Base-by-base conservation (phyloP, 2,888 invertebrate genomes). In the Gerris lacustris region DNA sequence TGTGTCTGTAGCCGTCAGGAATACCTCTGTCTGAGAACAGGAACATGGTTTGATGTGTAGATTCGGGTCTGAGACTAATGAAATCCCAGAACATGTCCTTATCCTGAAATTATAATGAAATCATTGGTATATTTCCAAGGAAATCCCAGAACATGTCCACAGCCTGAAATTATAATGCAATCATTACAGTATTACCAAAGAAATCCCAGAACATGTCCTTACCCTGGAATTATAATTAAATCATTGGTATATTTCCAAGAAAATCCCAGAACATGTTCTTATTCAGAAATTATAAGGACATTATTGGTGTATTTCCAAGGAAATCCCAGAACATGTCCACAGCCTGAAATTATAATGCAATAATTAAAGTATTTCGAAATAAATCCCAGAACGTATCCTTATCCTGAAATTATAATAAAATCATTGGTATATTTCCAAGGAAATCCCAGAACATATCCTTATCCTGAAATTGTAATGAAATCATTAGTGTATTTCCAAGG, bases 61-160 rank as follows among this genome's bases (percentile, higher is more conserved):
- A 85, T 81, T 96, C 96, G 0, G 94, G 93, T 67, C 95, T 85
- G 67, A 96, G 82, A 0, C 64, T 64, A 9, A 64, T 2, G 79
- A 97, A 96, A 80, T 96, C 96, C 96, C 96, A 96, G 79, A 95
- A 93, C 94, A 94, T 94, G 78, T 96, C 91, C 4, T 91, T 82
- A 82, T 96, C 96, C 85, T 86, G 71, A 17, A 72, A 71, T 44
- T 43, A n/a, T 43, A 15, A 17, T 11, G 9, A 15, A 62, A n/a
- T 62, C n/a, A 62, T 62, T 15, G 4, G 31, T 2, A 4, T 31
- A 31, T 2, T 31, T 31, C 31, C 31, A 31, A 31, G 31, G 31
- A 31, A 31, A 31, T 31, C 31, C 31, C 31, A 31, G 31, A 31
- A 2, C 31, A 31, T 31, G 4, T 31, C 31, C 31, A 2, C n/a